Percentiles rank a stretch among this genome's conserved stretches.
These are phyloP conservation scores for Orgyia antiqua DNA, from an alignment of 2,888 invertebrate genomes.

Conservation along the genomic window DNA sequence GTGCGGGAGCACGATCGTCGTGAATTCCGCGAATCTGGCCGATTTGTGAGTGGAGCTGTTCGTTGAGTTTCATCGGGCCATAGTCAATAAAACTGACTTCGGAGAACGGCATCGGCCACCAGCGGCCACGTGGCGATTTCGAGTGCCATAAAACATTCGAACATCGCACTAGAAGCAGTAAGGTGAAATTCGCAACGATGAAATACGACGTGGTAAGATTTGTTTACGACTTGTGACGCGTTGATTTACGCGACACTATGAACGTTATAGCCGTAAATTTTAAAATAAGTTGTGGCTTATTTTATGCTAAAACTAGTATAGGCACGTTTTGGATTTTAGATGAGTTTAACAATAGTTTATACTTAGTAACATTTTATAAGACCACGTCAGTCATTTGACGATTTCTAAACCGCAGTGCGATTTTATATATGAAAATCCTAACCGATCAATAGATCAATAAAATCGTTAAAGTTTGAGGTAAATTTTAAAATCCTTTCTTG, in stretches of 20 bases:
- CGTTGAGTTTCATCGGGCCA: conserved; percentile 67
- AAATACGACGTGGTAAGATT: conserved; percentile 33
- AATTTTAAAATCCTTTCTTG: no score
- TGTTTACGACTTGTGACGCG: conserved; percentile 29
- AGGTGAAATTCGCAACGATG: conserved; percentile 29
- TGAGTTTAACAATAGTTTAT: no score
- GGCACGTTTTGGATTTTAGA: no score
- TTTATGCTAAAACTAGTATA: no score
- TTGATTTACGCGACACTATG: conserved; percentile 30
- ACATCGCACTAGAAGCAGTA: conserved; percentile 31
- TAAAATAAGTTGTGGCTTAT: no score
- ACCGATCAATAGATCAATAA: no score
- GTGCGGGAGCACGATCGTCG: conserved; percentile 17
- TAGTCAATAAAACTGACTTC: conserved; percentile 68
- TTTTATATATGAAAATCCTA: no score
- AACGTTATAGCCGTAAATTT: conserved; percentile 25
- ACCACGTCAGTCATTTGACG: no score
- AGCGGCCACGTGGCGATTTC: conserved; percentile 48
- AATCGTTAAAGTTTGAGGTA: no score
- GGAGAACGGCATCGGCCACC: conserved; percentile 54
- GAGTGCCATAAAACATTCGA: conserved; percentile 48
- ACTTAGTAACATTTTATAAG: no score
- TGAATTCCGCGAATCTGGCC: conserved; percentile 45
- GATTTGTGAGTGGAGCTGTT: conserved; percentile 47
- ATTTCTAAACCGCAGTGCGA: no score